Evolutionary conservation across 2,113 vertebrate species (phyloP), one percentile per base, ranked within the genome.

Genomic region (Piliocolobus tephrosceles): DNA sequence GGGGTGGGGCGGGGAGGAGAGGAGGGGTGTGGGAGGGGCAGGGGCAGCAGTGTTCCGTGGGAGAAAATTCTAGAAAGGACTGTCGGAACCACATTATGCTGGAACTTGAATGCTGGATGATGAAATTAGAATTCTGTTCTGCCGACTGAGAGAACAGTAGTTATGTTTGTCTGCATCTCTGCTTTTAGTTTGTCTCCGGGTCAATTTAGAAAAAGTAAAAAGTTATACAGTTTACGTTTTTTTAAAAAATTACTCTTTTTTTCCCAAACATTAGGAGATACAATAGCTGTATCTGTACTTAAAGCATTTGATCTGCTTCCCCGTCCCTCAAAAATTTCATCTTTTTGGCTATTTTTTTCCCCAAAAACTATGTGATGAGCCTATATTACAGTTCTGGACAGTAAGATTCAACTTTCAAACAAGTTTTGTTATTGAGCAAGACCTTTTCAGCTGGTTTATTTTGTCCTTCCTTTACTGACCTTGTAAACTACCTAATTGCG

Each of bases 401-500:
- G 5, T 91, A 81, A 64, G 87, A 84, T 58, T 83, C 95, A 97
- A 94, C 61, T 97, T 96, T 90, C 84, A 89, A 94, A 91, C 87
- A 96, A 57, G 45, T 94, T 87, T 89, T 83, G 83, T 72, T 81
- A 40, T 96, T 97, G 94, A 97, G 97, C 96, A 98, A 98, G 97
- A 84, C 45, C 81, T 97, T 97, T 52, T 78, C 45, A 1, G 92
- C 76, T 70, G 88, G 94, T 72, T 96, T 97, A 85, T 73, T 97
- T 83, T 92, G 94, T 90, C 98, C 95, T 96, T 97, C 94, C 97
- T 92, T 95, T 80, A 72, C 97, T 90, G 95, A 97, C 97, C 97
- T 98, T 98, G 97, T 95, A 96, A 98, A 95, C 96, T 72, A 96
- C 95, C 97, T 98, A 95, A 97, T 97, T 98, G 96, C 23, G 90